Evolutionary conservation across 2,888 invertebrate species (phyloP).

Genomic region (Andrena haemorrhoa): DNA sequence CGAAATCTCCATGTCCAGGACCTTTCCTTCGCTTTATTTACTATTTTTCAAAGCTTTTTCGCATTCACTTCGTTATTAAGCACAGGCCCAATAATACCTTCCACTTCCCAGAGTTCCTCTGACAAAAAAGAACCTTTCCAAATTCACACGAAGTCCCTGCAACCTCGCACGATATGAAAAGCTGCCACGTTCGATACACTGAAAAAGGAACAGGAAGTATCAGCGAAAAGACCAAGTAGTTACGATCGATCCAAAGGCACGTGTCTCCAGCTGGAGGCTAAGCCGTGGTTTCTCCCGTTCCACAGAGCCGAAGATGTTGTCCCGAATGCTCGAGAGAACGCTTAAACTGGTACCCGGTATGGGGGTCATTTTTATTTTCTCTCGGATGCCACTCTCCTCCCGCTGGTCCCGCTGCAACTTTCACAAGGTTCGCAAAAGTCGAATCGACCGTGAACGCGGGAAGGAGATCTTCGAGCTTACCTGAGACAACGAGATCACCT

Average conservation of each 20-base stretch:
- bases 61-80: background rate
- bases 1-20: constrained; percentile 69
- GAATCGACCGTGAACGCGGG: background rate
- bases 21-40: background rate
- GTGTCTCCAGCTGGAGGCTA: background rate
- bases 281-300: constrained; percentile 37
- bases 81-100: too few relatives aligned
- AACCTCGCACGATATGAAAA: too few relatives aligned
- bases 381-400: background rate
- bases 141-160: too few relatives aligned
- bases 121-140: too few relatives aligned
- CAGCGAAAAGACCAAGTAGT: background rate
- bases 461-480: background rate
- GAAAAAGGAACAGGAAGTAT: too few relatives aligned
- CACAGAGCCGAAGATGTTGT: constrained; percentile 13
- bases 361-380: constrained; percentile 57
- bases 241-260: background rate
- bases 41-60: background rate
- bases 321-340: constrained; percentile 49
- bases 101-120: too few relatives aligned
- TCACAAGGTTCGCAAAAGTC: constrained; percentile 40
- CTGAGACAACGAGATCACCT: background rate
- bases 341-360: constrained; percentile 41
- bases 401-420: constrained; percentile 34
- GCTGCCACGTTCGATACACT: too few relatives aligned